These are phyloP conservation scores for Arion vulgaris DNA, from an alignment of 1,140 invertebrate genomes.

Conservation along the genomic window DNA sequence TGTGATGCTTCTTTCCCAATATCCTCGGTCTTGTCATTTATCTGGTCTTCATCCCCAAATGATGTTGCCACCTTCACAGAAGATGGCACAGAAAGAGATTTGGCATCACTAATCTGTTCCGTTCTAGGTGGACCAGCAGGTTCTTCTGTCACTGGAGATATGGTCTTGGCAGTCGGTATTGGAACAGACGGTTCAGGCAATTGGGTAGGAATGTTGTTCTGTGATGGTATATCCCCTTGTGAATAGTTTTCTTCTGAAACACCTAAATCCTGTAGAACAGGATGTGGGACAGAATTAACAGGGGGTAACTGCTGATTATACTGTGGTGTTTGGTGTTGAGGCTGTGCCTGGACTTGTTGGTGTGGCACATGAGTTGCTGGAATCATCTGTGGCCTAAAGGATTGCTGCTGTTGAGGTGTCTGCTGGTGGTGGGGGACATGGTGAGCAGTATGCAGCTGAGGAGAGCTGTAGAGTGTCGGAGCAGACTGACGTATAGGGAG, in stretches of 20 bases:
- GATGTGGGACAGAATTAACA: not conserved
- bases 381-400: not conserved
- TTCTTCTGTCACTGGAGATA: not conserved
- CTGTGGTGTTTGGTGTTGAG: not conserved
- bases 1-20: not conserved
- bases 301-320: not conserved
- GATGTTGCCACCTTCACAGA: not conserved
- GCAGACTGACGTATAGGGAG: not conserved
- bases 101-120: not conserved
- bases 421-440: not conserved
- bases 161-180: not conserved
- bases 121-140: not conserved
- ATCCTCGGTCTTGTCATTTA: not conserved
- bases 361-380: not conserved
- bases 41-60: not conserved
- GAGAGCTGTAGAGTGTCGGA: not conserved
- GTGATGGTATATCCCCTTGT: not conserved
- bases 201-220: slow-evolving; percentile 11
- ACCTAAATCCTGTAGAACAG: not conserved
- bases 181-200: not conserved
- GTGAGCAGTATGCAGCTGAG: not conserved
- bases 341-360: not conserved
- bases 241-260: not conserved
- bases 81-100: not conserved
- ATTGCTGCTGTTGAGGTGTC: slow-evolving; percentile 1